Evolutionary conservation across 1,140 invertebrate species (phyloP).

Genomic region (Drosophila bocki): DNA sequence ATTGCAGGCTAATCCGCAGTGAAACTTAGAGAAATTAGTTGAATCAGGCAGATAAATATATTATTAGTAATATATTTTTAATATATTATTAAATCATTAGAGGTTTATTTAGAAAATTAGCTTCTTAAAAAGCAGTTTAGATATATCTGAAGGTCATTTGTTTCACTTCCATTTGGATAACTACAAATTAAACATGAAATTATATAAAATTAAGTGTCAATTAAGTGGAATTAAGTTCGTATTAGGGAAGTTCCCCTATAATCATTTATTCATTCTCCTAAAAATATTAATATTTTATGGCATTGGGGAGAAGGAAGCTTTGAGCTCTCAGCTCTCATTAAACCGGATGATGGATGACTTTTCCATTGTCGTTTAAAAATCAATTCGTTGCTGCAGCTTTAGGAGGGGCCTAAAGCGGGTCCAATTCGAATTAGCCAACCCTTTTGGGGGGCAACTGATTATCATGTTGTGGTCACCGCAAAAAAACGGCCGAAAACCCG

Average conservation of each 20-base stretch:
- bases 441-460: slow-evolving; percentile 50
- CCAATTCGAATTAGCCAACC: slow-evolving; percentile 78
- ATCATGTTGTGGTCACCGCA: slow-evolving; percentile 35
- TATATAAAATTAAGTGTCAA: slow-evolving; percentile 7
- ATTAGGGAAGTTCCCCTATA: not conserved
- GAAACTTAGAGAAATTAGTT: not conserved
- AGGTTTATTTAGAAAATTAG: not conserved
- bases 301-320: not conserved
- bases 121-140: not conserved
- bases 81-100: not conserved
- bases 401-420: slow-evolving; percentile 40
- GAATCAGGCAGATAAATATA: not conserved
- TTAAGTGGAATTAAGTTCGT: slow-evolving; percentile 20
- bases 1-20: slow-evolving; percentile 8
- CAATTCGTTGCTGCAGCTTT: slow-evolving; percentile 18
- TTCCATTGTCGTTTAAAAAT: slow-evolving; percentile 59
- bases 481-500: slow-evolving; percentile 45
- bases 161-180: not conserved
- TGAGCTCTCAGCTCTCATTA: slow-evolving; percentile 49
- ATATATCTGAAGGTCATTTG: slow-evolving; percentile 8
- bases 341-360: slow-evolving; percentile 70
- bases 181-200: slow-evolving; percentile 3
- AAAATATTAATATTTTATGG: not conserved
- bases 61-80: no score
- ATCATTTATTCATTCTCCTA: slow-evolving; percentile 6